These are phyloP conservation scores for Acronicta leporina DNA, from an alignment of 2,888 invertebrate species.

Conservation along the genomic window DNA sequence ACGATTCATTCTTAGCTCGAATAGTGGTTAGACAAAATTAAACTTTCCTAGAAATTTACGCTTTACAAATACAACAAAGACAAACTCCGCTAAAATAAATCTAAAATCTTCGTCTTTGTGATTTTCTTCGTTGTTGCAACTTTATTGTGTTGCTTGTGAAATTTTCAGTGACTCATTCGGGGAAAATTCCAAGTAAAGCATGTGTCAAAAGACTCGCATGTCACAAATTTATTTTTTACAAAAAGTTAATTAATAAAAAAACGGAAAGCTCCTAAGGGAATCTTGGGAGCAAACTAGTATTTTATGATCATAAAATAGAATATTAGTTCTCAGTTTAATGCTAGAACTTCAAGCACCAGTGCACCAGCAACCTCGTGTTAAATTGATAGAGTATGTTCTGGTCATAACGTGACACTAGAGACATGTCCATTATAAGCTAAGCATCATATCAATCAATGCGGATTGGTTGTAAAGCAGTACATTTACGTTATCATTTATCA, in stretches of 20 bases:
- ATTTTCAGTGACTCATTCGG: slow-evolving; percentile 37
- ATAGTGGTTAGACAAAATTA: slow-evolving; percentile 49
- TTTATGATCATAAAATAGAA: neutral
- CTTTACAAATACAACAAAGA: slow-evolving; percentile 28
- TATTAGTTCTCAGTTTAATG: neutral
- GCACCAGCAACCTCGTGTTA: neutral
- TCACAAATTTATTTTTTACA: neutral
- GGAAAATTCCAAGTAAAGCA: slow-evolving; percentile 32
- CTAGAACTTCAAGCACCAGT: neutral
- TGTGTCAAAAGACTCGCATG: slow-evolving; percentile 17
- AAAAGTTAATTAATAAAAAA: slow-evolving; percentile 7
- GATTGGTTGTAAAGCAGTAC: slow-evolving; percentile 29
- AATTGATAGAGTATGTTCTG: slow-evolving; percentile 3
- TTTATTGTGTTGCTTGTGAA: slow-evolving; percentile 23
- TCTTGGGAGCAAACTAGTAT: neutral
- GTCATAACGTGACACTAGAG: slow-evolving; percentile 1
- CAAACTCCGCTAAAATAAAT: slow-evolving; percentile 6
- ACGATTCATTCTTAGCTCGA: slow-evolving; percentile 58
- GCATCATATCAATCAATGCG: slow-evolving; percentile 2
- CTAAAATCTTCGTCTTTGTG: slow-evolving; percentile 3
- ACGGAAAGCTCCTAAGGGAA: slow-evolving; percentile 2
- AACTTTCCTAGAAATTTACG: slow-evolving; percentile 41
- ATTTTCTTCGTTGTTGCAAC: slow-evolving; percentile 24
- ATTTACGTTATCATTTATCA: neutral
- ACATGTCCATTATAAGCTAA: slow-evolving; percentile 27